phyloP scores from a whole-genome alignment of 2,113 vertebrate species.

The Spilogale gracilis region DNA sequence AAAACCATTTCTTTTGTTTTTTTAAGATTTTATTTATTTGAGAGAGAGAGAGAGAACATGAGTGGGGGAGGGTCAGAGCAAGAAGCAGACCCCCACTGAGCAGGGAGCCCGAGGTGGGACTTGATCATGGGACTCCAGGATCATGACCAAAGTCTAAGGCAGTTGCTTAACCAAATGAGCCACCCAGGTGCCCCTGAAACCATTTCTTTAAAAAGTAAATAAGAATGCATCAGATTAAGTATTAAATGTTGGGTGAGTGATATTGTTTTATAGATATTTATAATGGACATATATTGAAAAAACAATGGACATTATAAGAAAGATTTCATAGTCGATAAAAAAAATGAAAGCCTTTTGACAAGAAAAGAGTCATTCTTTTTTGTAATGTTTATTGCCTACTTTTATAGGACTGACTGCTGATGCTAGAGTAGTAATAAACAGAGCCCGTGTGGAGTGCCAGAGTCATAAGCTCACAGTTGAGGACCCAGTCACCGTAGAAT shows the following conservation, averaged over 20 bases:
- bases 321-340: background rate
- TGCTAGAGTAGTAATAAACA: slow-evolving; percentile 93
- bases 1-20: background rate
- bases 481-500: slow-evolving; percentile 94
- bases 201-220: slow-evolving; percentile 26
- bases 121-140: too few relatives aligned
- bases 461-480: slow-evolving; percentile 94
- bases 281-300: background rate
- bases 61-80: too few relatives aligned
- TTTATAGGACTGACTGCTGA: slow-evolving; percentile 92
- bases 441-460: slow-evolving; percentile 94
- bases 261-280: background rate
- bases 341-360: background rate
- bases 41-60: too few relatives aligned
- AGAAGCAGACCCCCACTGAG: too few relatives aligned
- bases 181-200: background rate
- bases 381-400: background rate
- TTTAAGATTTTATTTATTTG: too few relatives aligned
- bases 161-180: too few relatives aligned
- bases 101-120: too few relatives aligned
- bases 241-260: background rate
- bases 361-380: background rate
- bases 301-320: background rate
- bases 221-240: background rate
- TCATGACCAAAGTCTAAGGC: too few relatives aligned